phyloP scores from a whole-genome alignment of 2,888 invertebrate genomes.

The Amiota mariae region DNA sequence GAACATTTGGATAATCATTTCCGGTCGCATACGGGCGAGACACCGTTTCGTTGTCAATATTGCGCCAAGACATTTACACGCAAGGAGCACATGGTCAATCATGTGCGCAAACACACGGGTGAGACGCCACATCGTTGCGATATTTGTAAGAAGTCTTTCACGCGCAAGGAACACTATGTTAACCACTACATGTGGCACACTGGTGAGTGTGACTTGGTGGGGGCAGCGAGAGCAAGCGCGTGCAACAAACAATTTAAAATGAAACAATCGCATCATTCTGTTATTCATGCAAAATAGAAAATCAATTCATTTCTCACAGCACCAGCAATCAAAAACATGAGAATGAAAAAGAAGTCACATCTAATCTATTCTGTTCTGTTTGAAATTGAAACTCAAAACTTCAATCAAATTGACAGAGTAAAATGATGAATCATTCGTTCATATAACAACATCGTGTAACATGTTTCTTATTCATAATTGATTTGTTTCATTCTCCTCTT shows the following conservation, averaged over 20 bases:
- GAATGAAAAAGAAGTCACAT: no score
- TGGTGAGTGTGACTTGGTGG: constrained; percentile 74
- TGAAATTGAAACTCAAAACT: no score
- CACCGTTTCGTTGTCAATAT: constrained; percentile 88
- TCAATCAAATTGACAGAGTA: no score
- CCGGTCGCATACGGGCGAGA: constrained; percentile 86
- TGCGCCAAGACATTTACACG: constrained; percentile 90
- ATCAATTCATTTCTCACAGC: constrained; percentile 24
- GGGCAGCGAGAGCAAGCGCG: constrained; percentile 68
- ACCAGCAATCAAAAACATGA: not conserved
- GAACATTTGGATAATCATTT: constrained; percentile 92
- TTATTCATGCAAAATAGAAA: constrained; percentile 21
- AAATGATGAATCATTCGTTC: no score
- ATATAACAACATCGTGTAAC: no score
- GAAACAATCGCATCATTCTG: constrained; percentile 32
- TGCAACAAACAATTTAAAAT: constrained; percentile 43
- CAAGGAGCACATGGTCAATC: constrained; percentile 89
- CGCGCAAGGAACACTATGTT: constrained; percentile 89
- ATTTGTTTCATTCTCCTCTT: no score
- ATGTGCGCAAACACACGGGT: constrained; percentile 86
- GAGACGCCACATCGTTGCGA: constrained; percentile 90
- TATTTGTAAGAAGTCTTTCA: constrained; percentile 89
- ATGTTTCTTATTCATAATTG: no score
- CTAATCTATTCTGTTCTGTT: no score
- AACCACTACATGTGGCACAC: constrained; percentile 84